Percentiles rank a stretch among this genome's conserved stretches.
These are phyloP conservation scores for Pardosa pseudoannulata DNA, from an alignment of 2,888 invertebrate species.

Conservation along the genomic window DNA sequence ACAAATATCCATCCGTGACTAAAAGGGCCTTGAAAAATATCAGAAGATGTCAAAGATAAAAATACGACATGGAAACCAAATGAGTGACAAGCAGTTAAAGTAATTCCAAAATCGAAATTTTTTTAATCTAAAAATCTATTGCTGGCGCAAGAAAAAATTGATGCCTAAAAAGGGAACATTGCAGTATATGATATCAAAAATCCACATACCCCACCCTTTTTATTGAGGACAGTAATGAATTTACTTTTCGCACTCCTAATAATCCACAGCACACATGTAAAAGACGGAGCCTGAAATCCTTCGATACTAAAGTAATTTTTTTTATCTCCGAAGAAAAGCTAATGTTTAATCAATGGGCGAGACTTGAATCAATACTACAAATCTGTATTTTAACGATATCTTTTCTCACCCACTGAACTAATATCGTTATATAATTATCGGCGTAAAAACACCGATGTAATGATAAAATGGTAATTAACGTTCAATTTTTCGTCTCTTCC, in stretches of 20 bases:
- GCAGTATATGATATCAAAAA: slow-evolving; percentile 30
- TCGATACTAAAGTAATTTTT: slow-evolving; percentile 50
- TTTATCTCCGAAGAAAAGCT: slow-evolving; percentile 48
- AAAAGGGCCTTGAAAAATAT: too few relatives aligned
- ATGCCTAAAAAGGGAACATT: background rate
- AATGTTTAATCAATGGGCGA: slow-evolving; percentile 68
- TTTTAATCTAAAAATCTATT: slow-evolving; percentile 54
- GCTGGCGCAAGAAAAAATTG: background rate
- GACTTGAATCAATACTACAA: slow-evolving; percentile 62
- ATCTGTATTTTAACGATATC: slow-evolving; percentile 71
- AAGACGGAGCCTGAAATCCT: slow-evolving; percentile 28
- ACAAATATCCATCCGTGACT: too few relatives aligned
- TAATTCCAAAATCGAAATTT: slow-evolving; percentile 30
- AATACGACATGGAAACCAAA: background rate
- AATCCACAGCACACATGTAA: slow-evolving; percentile 28
- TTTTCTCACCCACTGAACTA: slow-evolving; percentile 65
- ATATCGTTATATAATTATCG: slow-evolving; percentile 72
- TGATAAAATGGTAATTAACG: slow-evolving; percentile 71
- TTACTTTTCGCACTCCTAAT: slow-evolving; percentile 58
- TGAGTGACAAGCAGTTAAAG: background rate
- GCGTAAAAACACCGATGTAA: slow-evolving; percentile 68
- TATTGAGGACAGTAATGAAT: slow-evolving; percentile 59
- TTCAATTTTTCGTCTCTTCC: slow-evolving; percentile 29
- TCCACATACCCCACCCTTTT: slow-evolving; percentile 38
- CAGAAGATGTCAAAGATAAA: too few relatives aligned